Percentiles rank a stretch among this genome's conserved stretches.
Conservation (phyloP, 1,140 invertebrate genomes). For the Aphis craccivora region DNA sequence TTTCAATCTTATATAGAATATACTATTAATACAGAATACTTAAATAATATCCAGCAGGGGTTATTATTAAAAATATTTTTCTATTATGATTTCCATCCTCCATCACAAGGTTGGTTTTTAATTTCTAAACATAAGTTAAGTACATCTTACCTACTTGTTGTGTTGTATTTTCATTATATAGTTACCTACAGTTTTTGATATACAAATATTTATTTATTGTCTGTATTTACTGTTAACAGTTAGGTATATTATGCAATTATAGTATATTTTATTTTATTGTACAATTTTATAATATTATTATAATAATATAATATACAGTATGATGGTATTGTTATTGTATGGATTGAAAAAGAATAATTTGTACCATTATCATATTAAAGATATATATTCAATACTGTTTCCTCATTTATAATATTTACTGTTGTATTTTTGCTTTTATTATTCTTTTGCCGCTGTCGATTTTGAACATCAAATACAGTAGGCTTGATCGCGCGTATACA, state of each 20-base stretch:
- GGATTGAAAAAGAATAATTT: neutral
- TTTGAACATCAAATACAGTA: neutral
- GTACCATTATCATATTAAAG: neutral
- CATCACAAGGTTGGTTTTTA: no score
- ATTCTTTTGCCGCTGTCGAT: neutral
- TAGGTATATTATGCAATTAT: no score
- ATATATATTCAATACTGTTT: no score
- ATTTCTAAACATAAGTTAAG: no score
- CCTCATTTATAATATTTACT: neutral
- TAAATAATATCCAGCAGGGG: no score
- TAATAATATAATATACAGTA: neutral
- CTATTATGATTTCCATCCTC: neutral
- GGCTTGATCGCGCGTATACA: neutral
- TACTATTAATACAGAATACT: neutral
- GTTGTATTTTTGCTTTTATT: neutral
- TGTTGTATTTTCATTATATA: no score
- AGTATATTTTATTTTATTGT: neutral
- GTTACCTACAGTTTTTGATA: no score
- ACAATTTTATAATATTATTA: neutral
- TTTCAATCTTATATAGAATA: neutral
- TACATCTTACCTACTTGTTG: no score
- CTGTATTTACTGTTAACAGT: no score
- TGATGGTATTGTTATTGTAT: neutral
- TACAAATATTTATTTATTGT: no score
- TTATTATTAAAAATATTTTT: neutral